A percentile compares a stretch with the other conserved stretches of the same genome.
phyloP scores from a whole-genome alignment of 1,140 invertebrate genomes.

The Oryzaephilus surinamensis region DNA sequence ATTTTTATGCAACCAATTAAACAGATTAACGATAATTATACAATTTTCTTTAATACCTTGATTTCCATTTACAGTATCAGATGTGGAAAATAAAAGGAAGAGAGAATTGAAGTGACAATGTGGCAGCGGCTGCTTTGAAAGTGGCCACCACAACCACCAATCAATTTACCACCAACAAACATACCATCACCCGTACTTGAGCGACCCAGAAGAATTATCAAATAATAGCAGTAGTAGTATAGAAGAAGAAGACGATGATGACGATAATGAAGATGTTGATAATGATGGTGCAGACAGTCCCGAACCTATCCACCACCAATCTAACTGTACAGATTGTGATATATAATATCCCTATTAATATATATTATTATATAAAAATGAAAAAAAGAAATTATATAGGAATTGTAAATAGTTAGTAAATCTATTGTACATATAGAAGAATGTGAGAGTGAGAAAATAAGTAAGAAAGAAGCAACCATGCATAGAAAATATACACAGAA shows the following conservation, averaged over 20 bases:
- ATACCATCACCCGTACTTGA: slow-evolving; percentile 18
- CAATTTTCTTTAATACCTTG: slow-evolving; percentile 5
- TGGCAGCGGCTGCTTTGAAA: slow-evolving; percentile 19
- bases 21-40: background rate
- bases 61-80: slow-evolving; percentile 23
- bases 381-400: slow-evolving; percentile 11
- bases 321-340: slow-evolving; percentile 34
- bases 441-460: too few species aligned
- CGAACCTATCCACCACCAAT: too few species aligned
- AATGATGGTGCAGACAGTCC: too few species aligned
- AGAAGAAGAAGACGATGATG: too few species aligned
- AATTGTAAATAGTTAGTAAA: slow-evolving; percentile 28
- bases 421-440: slow-evolving; percentile 12
- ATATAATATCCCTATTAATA: slow-evolving; percentile 20
- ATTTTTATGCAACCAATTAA: background rate
- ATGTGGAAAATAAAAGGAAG: slow-evolving; percentile 32
- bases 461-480: background rate
- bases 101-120: slow-evolving; percentile 37
- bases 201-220: too few species aligned
- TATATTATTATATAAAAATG: slow-evolving; percentile 14
- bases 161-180: slow-evolving; percentile 15
- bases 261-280: too few species aligned
- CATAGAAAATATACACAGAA: too few species aligned
- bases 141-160: slow-evolving; percentile 14
- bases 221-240: too few species aligned